These are phyloP conservation scores for Nymphalis c-album DNA, from an alignment of 2,888 invertebrate genomes.

Conservation along the genomic window DNA sequence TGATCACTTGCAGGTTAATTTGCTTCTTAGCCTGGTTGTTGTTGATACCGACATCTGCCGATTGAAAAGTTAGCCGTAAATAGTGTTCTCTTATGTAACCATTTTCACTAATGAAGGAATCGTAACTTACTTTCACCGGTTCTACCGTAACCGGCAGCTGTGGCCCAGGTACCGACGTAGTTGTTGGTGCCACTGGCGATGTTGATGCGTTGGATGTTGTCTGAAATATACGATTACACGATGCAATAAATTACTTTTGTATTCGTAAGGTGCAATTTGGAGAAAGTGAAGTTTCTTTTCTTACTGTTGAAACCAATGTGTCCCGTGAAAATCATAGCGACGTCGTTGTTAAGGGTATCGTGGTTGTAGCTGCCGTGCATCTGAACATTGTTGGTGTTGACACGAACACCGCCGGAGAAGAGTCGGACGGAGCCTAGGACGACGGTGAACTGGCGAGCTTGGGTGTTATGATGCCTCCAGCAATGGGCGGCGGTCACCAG, in stretches of 20 bases:
- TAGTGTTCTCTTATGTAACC: too few relatives aligned
- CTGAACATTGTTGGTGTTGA: conserved; percentile 42
- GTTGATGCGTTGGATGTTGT: conserved; percentile 48
- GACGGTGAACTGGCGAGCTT: conserved; percentile 51
- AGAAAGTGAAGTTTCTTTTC: not conserved
- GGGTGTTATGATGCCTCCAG: conserved; percentile 49
- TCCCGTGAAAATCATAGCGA: conserved; percentile 47
- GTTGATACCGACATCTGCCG: too few relatives aligned
- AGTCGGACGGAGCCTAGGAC: conserved; percentile 51
- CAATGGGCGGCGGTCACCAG: conserved; percentile 54
- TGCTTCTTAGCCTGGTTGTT: too few relatives aligned
- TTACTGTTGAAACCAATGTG: conserved; percentile 29
- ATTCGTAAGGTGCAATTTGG: too few relatives aligned
- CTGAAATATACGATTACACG: conserved; percentile 32
- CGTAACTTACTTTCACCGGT: too few relatives aligned
- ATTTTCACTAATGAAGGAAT: too few relatives aligned
- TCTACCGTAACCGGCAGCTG: conserved; percentile 13
- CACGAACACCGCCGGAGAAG: conserved; percentile 49
- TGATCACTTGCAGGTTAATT: too few relatives aligned
- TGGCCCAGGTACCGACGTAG: conserved; percentile 32
- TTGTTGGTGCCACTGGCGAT: conserved; percentile 46
- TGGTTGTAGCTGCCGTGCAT: conserved; percentile 48
- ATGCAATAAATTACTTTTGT: too few relatives aligned
- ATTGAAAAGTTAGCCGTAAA: too few relatives aligned
- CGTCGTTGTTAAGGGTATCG: conserved; percentile 42